phyloP scores from a whole-genome alignment of 2,888 invertebrate genomes.

The Phortica magna region DNA sequence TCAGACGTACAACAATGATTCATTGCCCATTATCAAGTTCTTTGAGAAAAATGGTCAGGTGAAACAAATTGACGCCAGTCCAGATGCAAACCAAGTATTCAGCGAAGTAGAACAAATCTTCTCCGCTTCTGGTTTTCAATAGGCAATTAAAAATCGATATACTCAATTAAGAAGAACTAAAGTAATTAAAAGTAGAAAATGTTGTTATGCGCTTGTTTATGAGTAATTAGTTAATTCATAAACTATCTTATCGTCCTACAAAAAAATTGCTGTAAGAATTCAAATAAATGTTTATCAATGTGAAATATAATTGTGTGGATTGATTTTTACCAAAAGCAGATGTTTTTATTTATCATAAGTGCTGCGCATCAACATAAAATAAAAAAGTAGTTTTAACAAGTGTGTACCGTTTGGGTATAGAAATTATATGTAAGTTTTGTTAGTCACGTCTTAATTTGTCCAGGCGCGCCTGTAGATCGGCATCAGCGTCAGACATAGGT shows the following conservation, averaged over 20 bases:
- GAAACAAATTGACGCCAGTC: constrained; percentile 86
- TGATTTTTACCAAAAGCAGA: constrained; percentile 12
- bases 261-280: constrained; percentile 32
- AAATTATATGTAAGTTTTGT: constrained; percentile 5
- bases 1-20: constrained; percentile 89
- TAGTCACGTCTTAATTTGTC: constrained; percentile 95
- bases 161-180: not conserved
- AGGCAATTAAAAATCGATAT: constrained; percentile 12
- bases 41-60: constrained; percentile 87
- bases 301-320: not conserved
- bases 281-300: not conserved
- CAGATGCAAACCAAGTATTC: constrained; percentile 84
- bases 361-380: not conserved
- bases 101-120: constrained; percentile 80
- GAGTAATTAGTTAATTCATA: not conserved
- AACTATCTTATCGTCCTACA: constrained; percentile 28
- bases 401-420: not conserved
- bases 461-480: constrained; percentile 96
- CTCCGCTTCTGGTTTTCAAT: constrained; percentile 61
- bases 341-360: not conserved
- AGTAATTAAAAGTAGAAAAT: constrained; percentile 50
- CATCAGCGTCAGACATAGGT: constrained; percentile 90
- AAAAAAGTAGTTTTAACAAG: constrained; percentile 5
- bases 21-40: constrained; percentile 92
- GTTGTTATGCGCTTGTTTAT: constrained; percentile 29